Conservation (phyloP, 1,140 invertebrate genomes). For the Probaryconus sp. region DNA sequence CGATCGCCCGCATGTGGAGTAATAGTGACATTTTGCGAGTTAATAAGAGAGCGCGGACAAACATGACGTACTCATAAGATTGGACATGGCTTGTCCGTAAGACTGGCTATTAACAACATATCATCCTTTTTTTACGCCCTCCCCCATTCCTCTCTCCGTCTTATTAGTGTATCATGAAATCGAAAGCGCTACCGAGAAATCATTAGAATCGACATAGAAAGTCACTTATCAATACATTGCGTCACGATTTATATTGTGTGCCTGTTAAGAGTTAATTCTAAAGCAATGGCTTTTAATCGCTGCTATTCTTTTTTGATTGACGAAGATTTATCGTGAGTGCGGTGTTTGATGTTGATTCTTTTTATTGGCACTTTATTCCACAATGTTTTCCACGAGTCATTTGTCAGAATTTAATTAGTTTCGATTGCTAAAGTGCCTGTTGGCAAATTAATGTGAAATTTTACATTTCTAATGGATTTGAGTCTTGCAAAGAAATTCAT, state of each 20-base stretch:
- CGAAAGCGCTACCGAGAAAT: constrained; percentile 41
- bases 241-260: constrained; percentile 16
- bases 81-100: constrained; percentile 18
- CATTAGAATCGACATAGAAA: constrained; percentile 41
- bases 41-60: constrained; percentile 41
- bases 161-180: constrained; percentile 18
- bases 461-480: no score
- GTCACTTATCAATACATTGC: constrained; percentile 28
- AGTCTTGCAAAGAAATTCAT: no score
- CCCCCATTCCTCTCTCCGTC: not conserved
- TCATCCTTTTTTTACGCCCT: constrained; percentile 14
- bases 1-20: constrained; percentile 35
- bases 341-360: no score
- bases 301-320: no score
- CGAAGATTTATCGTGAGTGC: no score
- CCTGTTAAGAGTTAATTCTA: constrained; percentile 4
- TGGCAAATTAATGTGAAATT: no score
- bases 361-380: no score
- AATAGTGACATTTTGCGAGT: constrained; percentile 34
- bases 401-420: no score
- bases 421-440: no score
- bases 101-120: constrained; percentile 25
- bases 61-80: constrained; percentile 26
- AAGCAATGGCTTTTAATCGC: constrained; percentile 20
- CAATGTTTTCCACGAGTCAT: no score